Conservation (phyloP, 2,888 invertebrate species). For the Hedya salicella region DNA sequence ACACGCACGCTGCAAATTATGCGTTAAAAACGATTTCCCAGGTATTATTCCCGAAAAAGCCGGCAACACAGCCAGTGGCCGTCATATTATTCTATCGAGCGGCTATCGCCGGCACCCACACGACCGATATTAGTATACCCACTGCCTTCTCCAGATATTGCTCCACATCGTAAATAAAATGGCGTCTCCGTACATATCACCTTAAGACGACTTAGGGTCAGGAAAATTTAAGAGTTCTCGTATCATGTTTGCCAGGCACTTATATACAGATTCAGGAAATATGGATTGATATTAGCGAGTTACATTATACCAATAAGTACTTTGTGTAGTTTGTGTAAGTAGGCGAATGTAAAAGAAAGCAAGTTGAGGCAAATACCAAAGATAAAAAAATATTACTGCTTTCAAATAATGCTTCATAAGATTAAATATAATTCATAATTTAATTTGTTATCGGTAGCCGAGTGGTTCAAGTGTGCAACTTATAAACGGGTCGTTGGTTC, state of each 20-base stretch:
- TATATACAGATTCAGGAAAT: neutral
- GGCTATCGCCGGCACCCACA: constrained; percentile 78
- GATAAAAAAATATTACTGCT: too few species aligned
- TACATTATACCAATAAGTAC: too few species aligned
- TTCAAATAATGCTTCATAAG: too few species aligned
- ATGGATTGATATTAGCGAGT: too few species aligned
- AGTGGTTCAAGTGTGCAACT: too few species aligned
- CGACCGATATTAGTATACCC: constrained; percentile 80
- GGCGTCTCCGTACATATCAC: constrained; percentile 58
- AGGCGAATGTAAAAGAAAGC: too few species aligned
- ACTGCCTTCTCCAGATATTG: constrained; percentile 81
- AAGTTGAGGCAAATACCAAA: too few species aligned
- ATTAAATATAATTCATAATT: too few species aligned
- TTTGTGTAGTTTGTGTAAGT: too few species aligned
- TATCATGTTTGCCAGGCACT: constrained; percentile 25
- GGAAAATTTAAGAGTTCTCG: constrained; percentile 21
- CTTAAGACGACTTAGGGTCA: constrained; percentile 54
- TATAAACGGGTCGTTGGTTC: too few species aligned
- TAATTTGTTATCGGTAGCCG: too few species aligned
- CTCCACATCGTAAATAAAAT: constrained; percentile 78
- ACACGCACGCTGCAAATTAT: too few species aligned
- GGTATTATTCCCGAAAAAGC: neutral
- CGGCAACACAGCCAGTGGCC: constrained; percentile 56
- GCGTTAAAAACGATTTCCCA: neutral
- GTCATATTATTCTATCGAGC: constrained; percentile 84